Evolutionary conservation across 1,140 invertebrate genomes (phyloP).

Genomic region (Calliopsis andreniformis): DNA sequence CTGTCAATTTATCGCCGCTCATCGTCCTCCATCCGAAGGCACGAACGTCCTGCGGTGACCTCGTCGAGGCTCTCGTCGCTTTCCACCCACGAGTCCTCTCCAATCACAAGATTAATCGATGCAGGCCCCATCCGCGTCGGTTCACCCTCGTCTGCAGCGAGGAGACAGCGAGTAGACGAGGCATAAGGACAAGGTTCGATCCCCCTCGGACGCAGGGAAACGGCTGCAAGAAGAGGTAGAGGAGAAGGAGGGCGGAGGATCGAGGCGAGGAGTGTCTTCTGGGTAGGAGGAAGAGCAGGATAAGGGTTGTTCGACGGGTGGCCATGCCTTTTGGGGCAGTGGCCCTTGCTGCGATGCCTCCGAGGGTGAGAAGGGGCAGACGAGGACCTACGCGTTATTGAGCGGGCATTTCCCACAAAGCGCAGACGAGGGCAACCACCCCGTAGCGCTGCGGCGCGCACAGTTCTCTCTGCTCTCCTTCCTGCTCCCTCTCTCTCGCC

Average conservation of each 20-base stretch:
- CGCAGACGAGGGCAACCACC: slow-evolving; percentile 81
- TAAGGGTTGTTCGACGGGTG: slow-evolving; percentile 64
- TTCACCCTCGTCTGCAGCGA: neutral
- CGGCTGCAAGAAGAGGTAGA: slow-evolving; percentile 39
- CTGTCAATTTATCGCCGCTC: neutral
- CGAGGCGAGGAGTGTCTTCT: slow-evolving; percentile 39
- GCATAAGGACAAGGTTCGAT: slow-evolving; percentile 54
- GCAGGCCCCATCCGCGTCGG: neutral
- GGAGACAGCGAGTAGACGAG: neutral
- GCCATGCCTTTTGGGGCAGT: slow-evolving; percentile 67
- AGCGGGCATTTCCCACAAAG: slow-evolving; percentile 80
- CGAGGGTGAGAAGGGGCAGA: slow-evolving; percentile 66
- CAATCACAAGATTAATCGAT: slow-evolving; percentile 13
- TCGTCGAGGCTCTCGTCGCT: neutral
- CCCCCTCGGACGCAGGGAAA: slow-evolving; percentile 30
- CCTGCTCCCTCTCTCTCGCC: slow-evolving; percentile 49
- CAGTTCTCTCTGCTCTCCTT: slow-evolving; percentile 60
- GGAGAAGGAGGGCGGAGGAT: slow-evolving; percentile 11
- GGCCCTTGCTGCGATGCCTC: slow-evolving; percentile 62
- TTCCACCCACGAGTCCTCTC: neutral
- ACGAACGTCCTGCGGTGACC: neutral
- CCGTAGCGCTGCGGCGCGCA: slow-evolving; percentile 73
- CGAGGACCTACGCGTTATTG: slow-evolving; percentile 78
- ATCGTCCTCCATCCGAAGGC: neutral
- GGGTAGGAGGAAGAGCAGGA: slow-evolving; percentile 40